Evolutionary conservation across 2,888 invertebrate genomes (phyloP).

Genomic region (Lochmaea capreae): DNA sequence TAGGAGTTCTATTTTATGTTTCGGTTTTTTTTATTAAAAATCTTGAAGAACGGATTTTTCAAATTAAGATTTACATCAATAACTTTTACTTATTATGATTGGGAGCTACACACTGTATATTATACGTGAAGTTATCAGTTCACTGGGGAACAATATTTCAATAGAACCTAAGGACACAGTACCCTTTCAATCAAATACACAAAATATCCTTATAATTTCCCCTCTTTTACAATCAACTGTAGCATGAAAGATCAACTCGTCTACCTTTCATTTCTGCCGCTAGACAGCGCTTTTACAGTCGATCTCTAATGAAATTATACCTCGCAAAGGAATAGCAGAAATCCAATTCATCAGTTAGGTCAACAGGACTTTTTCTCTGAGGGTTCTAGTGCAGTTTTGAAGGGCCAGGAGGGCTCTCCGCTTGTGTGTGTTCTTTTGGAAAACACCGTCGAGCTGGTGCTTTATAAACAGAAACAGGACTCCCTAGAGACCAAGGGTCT

Average conservation of each 20-base stretch:
- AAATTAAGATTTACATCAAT: too few species aligned
- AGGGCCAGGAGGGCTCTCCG: slow-evolving; percentile 51
- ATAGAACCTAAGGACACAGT: background rate
- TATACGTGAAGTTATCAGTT: background rate
- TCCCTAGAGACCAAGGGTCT: slow-evolving; percentile 59
- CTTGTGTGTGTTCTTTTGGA: slow-evolving; percentile 58
- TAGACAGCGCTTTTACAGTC: slow-evolving; percentile 34
- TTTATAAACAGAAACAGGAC: slow-evolving; percentile 60
- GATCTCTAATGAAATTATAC: slow-evolving; percentile 49
- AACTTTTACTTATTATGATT: too few species aligned
- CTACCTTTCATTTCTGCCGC: slow-evolving; percentile 21
- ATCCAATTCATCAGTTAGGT: slow-evolving; percentile 51
- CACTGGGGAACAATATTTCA: background rate
- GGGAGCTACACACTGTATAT: background rate
- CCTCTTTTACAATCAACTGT: slow-evolving; percentile 5
- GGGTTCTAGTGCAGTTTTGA: slow-evolving; percentile 46
- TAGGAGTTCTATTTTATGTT: too few species aligned
- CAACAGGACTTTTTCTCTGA: slow-evolving; percentile 47
- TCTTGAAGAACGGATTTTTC: too few species aligned
- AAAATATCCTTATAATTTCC: slow-evolving; percentile 11
- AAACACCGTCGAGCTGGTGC: slow-evolving; percentile 52
- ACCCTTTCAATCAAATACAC: slow-evolving; percentile 9
- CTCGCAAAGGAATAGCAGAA: slow-evolving; percentile 38
- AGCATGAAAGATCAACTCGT: slow-evolving; percentile 19
- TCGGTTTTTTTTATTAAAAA: too few species aligned